Conservation (phyloP, 2,888 invertebrate genomes). For the Belgica antarctica region DNA sequence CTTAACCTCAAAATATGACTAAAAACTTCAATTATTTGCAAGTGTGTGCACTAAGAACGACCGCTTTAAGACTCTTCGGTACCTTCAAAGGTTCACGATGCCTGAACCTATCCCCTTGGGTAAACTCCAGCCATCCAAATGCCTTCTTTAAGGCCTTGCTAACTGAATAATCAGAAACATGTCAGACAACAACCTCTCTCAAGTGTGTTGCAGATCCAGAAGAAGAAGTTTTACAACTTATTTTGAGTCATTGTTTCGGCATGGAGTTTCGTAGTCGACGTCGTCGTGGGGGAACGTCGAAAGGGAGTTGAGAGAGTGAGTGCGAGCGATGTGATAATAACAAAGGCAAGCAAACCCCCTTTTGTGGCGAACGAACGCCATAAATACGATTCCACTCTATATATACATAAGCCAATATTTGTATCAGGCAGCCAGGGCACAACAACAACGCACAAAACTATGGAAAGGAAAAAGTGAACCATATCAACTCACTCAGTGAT, state of each 20-base stretch:
- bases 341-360: conserved; percentile 6
- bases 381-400: conserved; percentile 27
- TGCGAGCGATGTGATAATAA: background rate
- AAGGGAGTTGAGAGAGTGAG: background rate
- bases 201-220: conserved; percentile 9
- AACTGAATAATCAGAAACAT: conserved; percentile 5
- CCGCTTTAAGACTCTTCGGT: no score
- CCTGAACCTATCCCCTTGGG: no score
- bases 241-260: conserved; percentile 12
- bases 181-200: conserved; percentile 25
- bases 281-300: background rate
- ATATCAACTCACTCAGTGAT: conserved; percentile 42
- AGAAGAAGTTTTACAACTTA: conserved; percentile 25
- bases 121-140: background rate
- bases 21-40: no score
- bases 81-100: no score
- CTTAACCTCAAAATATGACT: no score
- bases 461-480: conserved; percentile 34
- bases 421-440: conserved; percentile 50
- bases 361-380: conserved; percentile 28
- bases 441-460: conserved; percentile 50
- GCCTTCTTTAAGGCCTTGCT: background rate
- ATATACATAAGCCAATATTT: conserved; percentile 34
- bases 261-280: background rate
- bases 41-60: no score